phyloP scores from a whole-genome alignment of 35 echinoderm and acorn worm genomes.

The Antedon bifida region DNA sequence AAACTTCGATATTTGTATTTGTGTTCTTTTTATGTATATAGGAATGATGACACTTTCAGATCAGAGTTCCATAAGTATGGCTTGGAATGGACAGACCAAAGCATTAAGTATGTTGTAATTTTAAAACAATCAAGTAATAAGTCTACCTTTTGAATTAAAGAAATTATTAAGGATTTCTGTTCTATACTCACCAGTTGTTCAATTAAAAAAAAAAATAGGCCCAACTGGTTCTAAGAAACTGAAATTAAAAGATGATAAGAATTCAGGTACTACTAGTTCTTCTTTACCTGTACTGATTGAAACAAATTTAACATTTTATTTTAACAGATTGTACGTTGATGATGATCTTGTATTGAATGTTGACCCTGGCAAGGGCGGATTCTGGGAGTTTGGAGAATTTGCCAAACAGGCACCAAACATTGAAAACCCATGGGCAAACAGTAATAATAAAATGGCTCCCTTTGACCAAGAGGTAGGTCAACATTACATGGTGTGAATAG shows the following conservation, averaged over 20 bases:
- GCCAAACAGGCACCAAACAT: conserved; percentile 14
- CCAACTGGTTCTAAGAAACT: too few relatives aligned
- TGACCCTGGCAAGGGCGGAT: conserved; percentile 39
- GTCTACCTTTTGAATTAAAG: too few relatives aligned
- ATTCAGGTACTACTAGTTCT: too few relatives aligned
- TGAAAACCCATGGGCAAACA: conserved; percentile 60
- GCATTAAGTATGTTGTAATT: too few relatives aligned
- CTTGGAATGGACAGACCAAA: conserved; percentile 39
- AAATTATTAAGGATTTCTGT: too few relatives aligned
- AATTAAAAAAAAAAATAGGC: too few relatives aligned
- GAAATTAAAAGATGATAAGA: too few relatives aligned
- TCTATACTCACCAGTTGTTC: too few relatives aligned
- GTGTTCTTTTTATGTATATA: not conserved
- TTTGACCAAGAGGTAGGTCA: conserved; percentile 76
- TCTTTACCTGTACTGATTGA: too few relatives aligned
- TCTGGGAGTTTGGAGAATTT: conserved; percentile 58
- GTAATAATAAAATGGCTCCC: conserved; percentile 52
- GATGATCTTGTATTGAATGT: conserved; percentile 36
- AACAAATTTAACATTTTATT: too few relatives aligned
- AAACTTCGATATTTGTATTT: too few relatives aligned
- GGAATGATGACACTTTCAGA: conserved; percentile 45
- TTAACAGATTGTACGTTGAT: conserved; percentile 68
- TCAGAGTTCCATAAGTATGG: conserved; percentile 66
- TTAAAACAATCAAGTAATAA: too few relatives aligned
- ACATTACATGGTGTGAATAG: not conserved